Evolutionary conservation across 1,140 invertebrate genomes (phyloP), one percentile per base, ranked within the genome.

Genomic region (Micrasema longulum): DNA sequence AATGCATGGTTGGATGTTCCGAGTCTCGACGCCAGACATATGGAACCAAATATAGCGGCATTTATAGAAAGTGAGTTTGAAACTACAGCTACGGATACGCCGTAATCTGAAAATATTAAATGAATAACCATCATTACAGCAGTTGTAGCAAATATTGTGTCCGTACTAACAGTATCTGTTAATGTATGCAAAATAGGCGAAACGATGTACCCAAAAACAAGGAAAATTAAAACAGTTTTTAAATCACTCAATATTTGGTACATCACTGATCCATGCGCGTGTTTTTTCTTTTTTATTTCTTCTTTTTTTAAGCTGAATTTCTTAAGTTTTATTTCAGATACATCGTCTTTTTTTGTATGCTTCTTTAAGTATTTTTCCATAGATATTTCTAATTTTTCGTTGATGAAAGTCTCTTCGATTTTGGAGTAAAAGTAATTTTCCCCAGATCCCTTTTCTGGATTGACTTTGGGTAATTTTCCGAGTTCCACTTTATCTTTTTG

Each of bases 101-200:
- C 93, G 80, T 98, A 99, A 81, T 99, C 94, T 79, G 93, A 94
- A 79, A 97, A 97, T 67, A 95, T 87, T 36, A 99, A 84, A 85
- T 99, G 96, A 5, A 93, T 83, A 0, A 95, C 76, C 81, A 98
- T 90, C 90, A 97, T 95, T 38, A 95, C 87, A 52, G 93, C 90
- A 18, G 95, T 91, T 86, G 92, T 95, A 1, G 94, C 93, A 78
- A 98, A 98, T 79, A 99, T 98, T 1, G 97, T 98, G 81, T 99
- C 97, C 0, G 97, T 98, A 78, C 95, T 97, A 0, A 99, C 93
- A 0, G 95, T 96, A 81, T 97, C 94, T 0, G 97, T 99, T 35
- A 99, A 85, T 0, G 95, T 98, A 81, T 97, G 95, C n/a, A 98
- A 83, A 22, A 98, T 88, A 0, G 96, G 96, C 0, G 95, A 96